Evolutionary conservation across 1,140 invertebrate genomes (phyloP).

Genomic region (Latrodectus geometricus): DNA sequence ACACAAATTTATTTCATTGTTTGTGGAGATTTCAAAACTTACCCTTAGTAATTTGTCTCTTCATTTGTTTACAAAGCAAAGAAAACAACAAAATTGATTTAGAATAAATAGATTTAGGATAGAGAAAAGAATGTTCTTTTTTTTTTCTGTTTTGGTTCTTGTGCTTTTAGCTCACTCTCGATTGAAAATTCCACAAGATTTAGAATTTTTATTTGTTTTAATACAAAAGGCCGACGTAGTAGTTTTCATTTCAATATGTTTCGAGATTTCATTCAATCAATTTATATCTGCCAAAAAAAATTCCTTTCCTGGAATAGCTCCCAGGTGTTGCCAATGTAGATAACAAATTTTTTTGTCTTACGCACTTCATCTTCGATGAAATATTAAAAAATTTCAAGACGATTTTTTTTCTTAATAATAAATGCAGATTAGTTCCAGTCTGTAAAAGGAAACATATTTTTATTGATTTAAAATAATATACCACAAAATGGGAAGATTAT

Average conservation of each 20-base stretch:
- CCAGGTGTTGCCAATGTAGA: not conserved
- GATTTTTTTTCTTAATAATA: too few relatives aligned
- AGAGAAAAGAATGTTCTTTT: not conserved
- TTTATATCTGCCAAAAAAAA: not conserved
- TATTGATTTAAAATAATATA: too few relatives aligned
- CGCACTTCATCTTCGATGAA: not conserved
- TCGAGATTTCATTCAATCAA: not conserved
- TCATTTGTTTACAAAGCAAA: constrained; percentile 18
- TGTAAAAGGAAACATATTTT: too few relatives aligned
- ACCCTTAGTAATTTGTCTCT: constrained; percentile 27
- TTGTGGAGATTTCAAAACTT: constrained; percentile 24
- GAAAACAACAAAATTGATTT: constrained; percentile 24
- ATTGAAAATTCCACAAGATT: not conserved
- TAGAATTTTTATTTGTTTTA: not conserved
- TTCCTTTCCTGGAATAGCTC: not conserved
- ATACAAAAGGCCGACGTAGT: not conserved
- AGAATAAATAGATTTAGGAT: constrained; percentile 25
- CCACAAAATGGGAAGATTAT: too few relatives aligned
- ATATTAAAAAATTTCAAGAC: too few relatives aligned
- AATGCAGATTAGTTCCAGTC: too few relatives aligned
- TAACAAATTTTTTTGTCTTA: not conserved
- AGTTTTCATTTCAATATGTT: constrained; percentile 1
- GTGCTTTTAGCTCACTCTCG: not conserved
- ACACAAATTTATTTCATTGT: constrained; percentile 30
- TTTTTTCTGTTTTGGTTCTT: not conserved